These are phyloP conservation scores for Dynastes hyllus DNA, from an alignment of 2,888 invertebrate genomes.

Conservation along the genomic window DNA sequence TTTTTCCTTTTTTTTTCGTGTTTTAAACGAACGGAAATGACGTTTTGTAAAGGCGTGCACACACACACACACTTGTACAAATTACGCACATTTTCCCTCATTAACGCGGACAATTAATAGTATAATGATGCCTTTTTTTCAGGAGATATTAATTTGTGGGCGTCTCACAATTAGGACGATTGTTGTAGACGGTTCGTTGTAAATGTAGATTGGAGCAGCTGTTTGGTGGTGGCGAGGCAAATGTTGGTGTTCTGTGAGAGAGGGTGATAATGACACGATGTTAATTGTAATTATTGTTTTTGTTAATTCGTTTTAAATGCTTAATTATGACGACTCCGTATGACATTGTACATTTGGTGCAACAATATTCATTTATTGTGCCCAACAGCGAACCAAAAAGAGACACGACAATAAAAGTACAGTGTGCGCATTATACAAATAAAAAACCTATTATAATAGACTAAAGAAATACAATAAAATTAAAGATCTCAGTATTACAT, in stretches of 20 bases:
- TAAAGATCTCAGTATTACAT: too few relatives aligned
- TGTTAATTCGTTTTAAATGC: conserved; percentile 14
- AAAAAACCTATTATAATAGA: too few relatives aligned
- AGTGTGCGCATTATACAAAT: too few relatives aligned
- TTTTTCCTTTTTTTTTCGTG: background rate
- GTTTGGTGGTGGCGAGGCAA: background rate
- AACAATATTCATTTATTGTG: too few relatives aligned
- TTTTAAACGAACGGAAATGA: conserved; percentile 6
- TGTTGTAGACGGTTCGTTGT: too few relatives aligned
- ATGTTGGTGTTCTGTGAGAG: background rate
- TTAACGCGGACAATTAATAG: conserved; percentile 17
- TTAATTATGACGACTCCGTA: background rate
- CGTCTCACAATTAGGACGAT: background rate
- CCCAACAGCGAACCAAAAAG: too few relatives aligned
- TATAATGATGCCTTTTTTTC: conserved; percentile 17
- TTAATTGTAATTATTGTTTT: conserved; percentile 14
- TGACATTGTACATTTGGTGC: too few relatives aligned
- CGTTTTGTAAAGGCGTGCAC: background rate
- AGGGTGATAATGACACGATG: background rate
- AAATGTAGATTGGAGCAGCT: background rate
- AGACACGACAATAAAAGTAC: too few relatives aligned
- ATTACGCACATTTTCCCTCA: conserved; percentile 4
- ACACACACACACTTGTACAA: background rate
- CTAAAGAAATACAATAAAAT: too few relatives aligned
- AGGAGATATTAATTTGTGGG: conserved; percentile 28